These are phyloP conservation scores for Ectobius pallidus DNA, from an alignment of 2,888 invertebrate genomes.

Conservation along the genomic window DNA sequence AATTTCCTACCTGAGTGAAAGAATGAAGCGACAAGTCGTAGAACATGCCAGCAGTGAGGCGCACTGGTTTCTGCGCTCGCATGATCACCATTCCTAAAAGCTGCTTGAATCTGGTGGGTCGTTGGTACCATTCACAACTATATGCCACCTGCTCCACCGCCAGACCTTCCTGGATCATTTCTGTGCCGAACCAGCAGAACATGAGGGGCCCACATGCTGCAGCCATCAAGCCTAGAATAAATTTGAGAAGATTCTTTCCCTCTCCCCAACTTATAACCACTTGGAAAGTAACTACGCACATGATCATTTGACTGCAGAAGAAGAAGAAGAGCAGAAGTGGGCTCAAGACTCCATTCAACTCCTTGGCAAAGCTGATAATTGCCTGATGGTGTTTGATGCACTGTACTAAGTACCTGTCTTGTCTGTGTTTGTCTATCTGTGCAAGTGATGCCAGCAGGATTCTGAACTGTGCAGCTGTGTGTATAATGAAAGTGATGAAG, in stretches of 20 bases:
- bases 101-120: not conserved
- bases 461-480: conserved; percentile 12
- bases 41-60: conserved; percentile 1
- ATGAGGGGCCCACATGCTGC: conserved; percentile 9
- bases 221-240: not conserved
- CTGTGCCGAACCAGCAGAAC: conserved; percentile 19
- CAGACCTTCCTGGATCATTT: conserved; percentile 9
- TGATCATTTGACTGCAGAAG: conserved; percentile 21
- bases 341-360: not conserved
- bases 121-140: not conserved
- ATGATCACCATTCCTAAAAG: not conserved
- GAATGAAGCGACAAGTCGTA: conserved; percentile 6
- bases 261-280: conserved; percentile 16
- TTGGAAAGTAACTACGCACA: conserved; percentile 25
- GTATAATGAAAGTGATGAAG: conserved; percentile 11
- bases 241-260: not conserved
- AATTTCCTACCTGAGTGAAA: conserved; percentile 26
- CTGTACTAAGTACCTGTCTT: not conserved
- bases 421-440: not conserved
- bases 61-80: not conserved
- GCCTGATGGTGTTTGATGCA: conserved; percentile 22
- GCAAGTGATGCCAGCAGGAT: not conserved
- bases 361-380: not conserved
- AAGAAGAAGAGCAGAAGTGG: conserved; percentile 5
- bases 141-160: conserved; percentile 5